A percentile compares a stretch with the other conserved stretches of the same genome.
phyloP scores from a whole-genome alignment of 2,113 vertebrate species.

The Ornithorhynchus anatinus region DNA sequence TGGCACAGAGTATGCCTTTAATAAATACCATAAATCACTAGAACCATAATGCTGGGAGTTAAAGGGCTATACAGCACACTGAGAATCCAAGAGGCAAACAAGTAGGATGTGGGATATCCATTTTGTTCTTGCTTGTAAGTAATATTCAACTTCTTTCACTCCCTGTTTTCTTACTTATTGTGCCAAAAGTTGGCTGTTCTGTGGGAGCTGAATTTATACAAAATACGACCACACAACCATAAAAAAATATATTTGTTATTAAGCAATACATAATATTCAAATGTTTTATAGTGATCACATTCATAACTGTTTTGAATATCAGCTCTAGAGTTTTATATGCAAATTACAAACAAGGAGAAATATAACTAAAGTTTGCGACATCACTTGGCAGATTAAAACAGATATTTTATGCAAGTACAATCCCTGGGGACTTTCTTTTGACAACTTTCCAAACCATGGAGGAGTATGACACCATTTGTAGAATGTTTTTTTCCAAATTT shows the following conservation, averaged over 20 bases:
- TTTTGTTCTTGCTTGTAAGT: no score
- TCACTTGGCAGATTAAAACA: slow-evolving; percentile 13
- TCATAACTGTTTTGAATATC: slow-evolving; percentile 38
- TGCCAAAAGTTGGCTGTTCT: neutral
- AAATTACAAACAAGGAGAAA: slow-evolving; percentile 65
- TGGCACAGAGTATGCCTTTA: no score
- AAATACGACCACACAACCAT: slow-evolving; percentile 34
- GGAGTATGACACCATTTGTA: no score
- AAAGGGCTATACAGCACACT: no score
- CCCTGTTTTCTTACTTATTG: neutral
- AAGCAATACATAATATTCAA: slow-evolving; percentile 58
- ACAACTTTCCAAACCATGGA: neutral
- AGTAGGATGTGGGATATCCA: no score
- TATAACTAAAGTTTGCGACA: slow-evolving; percentile 34
- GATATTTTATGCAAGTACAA: neutral
- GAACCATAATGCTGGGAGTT: no score
- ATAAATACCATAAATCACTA: no score
- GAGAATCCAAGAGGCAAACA: no score
- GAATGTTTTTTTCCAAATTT: no score
- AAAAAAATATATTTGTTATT: slow-evolving; percentile 80
- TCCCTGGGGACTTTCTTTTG: neutral
- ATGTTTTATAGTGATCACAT: slow-evolving; percentile 41
- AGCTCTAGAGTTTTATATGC: slow-evolving; percentile 46
- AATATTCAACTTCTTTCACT: no score
- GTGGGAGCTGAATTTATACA: neutral